A percentile compares a stretch with the other conserved stretches of the same genome.
Evolutionary conservation across 2,113 vertebrate genomes (phyloP).

Genomic region (Chaetodon trifascialis): DNA sequence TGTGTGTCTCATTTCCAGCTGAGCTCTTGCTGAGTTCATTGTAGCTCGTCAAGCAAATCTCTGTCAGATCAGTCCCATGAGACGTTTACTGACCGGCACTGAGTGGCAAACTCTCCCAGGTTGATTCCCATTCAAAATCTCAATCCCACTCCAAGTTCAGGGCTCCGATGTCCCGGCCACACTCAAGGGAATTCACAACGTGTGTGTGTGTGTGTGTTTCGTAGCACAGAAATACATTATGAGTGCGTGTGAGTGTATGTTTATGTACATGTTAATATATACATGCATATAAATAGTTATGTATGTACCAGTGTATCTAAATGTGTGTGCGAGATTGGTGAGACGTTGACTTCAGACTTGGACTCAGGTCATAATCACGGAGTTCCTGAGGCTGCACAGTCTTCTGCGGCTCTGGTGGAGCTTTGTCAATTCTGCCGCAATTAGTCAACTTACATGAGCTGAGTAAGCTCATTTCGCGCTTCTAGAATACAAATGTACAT

Average conservation of each 20-base stretch:
- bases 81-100: conserved; percentile 40
- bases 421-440: too few species aligned
- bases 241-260: not conserved
- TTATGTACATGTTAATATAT: not conserved
- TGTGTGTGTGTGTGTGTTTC: not conserved
- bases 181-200: conserved; percentile 18
- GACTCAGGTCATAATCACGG: not conserved
- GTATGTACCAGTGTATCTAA: not conserved
- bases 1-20: conserved; percentile 38
- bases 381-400: not conserved
- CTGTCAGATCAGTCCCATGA: conserved; percentile 9
- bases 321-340: conserved; percentile 9
- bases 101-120: conserved; percentile 17
- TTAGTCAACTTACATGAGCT: too few species aligned
- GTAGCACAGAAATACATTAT: not conserved
- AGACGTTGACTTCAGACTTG: not conserved
- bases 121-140: conserved; percentile 29
- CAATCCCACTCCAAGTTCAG: conserved; percentile 29
- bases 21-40: conserved; percentile 13
- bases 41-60: conserved; percentile 28
- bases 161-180: not conserved
- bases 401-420: not conserved
- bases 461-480: not conserved
- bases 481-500: not conserved
- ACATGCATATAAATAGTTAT: too few species aligned